phyloP scores from a whole-genome alignment of 1,140 invertebrate species.

The Plectus sambesii region DNA sequence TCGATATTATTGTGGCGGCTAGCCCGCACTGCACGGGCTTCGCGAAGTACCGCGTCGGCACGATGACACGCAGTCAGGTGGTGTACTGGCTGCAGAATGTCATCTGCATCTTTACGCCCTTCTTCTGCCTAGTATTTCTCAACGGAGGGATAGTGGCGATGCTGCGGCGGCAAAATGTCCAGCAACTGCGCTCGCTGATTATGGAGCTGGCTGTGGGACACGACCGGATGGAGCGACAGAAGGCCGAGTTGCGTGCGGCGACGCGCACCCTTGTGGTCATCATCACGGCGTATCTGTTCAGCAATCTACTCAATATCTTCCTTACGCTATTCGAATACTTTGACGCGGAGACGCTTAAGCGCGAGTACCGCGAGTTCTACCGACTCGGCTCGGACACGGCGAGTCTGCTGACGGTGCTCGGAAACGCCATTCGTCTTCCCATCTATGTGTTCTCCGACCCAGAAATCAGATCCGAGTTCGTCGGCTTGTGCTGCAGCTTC shows the following conservation, averaged over 20 bases:
- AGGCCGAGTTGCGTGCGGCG: slow-evolving; percentile 32
- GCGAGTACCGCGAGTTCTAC: slow-evolving; percentile 29
- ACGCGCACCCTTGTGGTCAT: slow-evolving; percentile 40
- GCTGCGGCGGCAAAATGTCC: slow-evolving; percentile 39
- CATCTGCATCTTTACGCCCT: slow-evolving; percentile 35
- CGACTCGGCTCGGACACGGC: slow-evolving; percentile 31
- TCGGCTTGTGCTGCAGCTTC: slow-evolving; percentile 20
- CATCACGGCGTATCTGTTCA: slow-evolving; percentile 39
- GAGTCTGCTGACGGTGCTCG: slow-evolving; percentile 34
- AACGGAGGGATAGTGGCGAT: slow-evolving; percentile 43
- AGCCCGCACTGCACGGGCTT: slow-evolving; percentile 13
- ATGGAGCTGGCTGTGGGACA: slow-evolving; percentile 39
- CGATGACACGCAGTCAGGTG: slow-evolving; percentile 12
- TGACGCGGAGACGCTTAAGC: slow-evolving; percentile 34
- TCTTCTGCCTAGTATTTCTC: slow-evolving; percentile 39
- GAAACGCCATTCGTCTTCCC: slow-evolving; percentile 40
- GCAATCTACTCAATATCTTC: slow-evolving; percentile 35
- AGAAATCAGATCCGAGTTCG: slow-evolving; percentile 35
- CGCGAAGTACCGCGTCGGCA: slow-evolving; percentile 20
- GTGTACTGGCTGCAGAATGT: slow-evolving; percentile 30
- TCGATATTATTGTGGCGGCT: slow-evolving; percentile 24
- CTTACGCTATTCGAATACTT: slow-evolving; percentile 36
- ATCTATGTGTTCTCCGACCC: slow-evolving; percentile 36
- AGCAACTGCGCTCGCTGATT: slow-evolving; percentile 38
- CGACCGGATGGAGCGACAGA: slow-evolving; percentile 38